Evolutionary conservation across 1,140 invertebrate genomes (phyloP).

Genomic region (Diabrotica virgifera): DNA sequence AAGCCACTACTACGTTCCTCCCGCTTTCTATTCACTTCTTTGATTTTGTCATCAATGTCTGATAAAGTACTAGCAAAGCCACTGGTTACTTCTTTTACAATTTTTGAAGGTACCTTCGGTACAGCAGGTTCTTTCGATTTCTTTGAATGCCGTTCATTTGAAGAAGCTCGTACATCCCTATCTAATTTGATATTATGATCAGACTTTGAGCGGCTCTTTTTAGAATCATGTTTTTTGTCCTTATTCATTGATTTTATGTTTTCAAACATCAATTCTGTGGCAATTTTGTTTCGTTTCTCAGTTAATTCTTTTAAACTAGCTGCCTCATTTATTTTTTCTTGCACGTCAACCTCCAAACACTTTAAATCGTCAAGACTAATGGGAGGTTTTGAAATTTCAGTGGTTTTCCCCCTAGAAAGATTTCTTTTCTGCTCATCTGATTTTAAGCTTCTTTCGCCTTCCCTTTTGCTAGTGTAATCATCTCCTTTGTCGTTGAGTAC

Average conservation of each 20-base stretch:
- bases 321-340: conserved; percentile 27
- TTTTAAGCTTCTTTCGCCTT: too few relatives aligned
- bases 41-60: conserved; percentile 38
- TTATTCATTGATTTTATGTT: conserved; percentile 20
- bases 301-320: conserved; percentile 31
- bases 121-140: too few relatives aligned
- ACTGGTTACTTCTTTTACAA: conserved; percentile 33
- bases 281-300: conserved; percentile 26
- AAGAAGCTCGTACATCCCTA: too few relatives aligned
- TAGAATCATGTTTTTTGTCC: background rate
- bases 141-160: too few relatives aligned
- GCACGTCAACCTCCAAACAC: conserved; percentile 33
- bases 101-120: conserved; percentile 21
- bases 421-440: too few relatives aligned
- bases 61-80: conserved; percentile 36
- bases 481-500: too few relatives aligned
- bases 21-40: conserved; percentile 9
- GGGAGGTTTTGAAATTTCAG: conserved; percentile 37
- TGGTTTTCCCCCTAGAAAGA: too few relatives aligned
- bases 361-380: conserved; percentile 37
- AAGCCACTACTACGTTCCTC: conserved; percentile 30
- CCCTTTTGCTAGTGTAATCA: too few relatives aligned
- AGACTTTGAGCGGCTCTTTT: background rate
- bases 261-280: conserved; percentile 29
- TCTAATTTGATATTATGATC: too few relatives aligned